A percentile compares a stretch with the other conserved stretches of the same genome.
Conservation (phyloP, 2,113 vertebrate genomes). For the Dunckerocampus dactyliophorus region DNA sequence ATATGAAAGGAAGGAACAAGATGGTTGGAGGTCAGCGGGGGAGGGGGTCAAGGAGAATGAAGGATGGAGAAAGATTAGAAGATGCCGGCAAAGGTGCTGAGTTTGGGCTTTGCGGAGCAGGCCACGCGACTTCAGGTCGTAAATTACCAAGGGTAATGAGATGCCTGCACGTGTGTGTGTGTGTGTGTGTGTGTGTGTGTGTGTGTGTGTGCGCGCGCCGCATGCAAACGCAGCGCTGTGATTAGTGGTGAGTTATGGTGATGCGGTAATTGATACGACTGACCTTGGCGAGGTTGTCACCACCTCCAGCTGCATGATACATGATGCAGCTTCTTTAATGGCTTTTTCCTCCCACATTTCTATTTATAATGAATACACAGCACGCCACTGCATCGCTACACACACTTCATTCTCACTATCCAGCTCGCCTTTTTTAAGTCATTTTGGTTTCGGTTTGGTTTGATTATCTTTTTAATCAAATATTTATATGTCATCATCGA, state of each 20-base stretch:
- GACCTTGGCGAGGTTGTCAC: slow-evolving; percentile 48
- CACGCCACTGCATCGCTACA: background rate
- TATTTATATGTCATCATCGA: too few relatives aligned
- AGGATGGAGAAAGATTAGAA: slow-evolving; percentile 24
- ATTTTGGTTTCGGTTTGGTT: too few relatives aligned
- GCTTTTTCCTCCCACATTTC: slow-evolving; percentile 3
- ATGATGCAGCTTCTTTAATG: slow-evolving; percentile 17
- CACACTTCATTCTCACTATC: background rate
- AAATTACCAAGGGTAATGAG: slow-evolving; percentile 80
- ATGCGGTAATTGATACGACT: slow-evolving; percentile 44
- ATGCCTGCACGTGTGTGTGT: slow-evolving; percentile 20
- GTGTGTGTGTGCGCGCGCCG: slow-evolving; percentile 1
- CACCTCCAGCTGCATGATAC: slow-evolving; percentile 10
- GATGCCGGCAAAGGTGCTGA: slow-evolving; percentile 52
- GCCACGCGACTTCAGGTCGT: slow-evolving; percentile 53
- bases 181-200: background rate
- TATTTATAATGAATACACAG: slow-evolving; percentile 20
- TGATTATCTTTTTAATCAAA: too few relatives aligned
- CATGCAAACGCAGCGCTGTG: slow-evolving; percentile 33
- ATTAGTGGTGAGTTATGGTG: slow-evolving; percentile 53
- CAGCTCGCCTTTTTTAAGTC: too few relatives aligned
- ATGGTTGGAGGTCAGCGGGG: slow-evolving; percentile 2
- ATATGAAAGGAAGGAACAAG: slow-evolving; percentile 22
- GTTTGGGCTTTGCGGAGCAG: slow-evolving; percentile 34
- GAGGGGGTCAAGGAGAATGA: slow-evolving; percentile 6